These are phyloP conservation scores for Thermophis baileyi DNA, from an alignment of 2,113 vertebrate species.

Conservation along the genomic window DNA sequence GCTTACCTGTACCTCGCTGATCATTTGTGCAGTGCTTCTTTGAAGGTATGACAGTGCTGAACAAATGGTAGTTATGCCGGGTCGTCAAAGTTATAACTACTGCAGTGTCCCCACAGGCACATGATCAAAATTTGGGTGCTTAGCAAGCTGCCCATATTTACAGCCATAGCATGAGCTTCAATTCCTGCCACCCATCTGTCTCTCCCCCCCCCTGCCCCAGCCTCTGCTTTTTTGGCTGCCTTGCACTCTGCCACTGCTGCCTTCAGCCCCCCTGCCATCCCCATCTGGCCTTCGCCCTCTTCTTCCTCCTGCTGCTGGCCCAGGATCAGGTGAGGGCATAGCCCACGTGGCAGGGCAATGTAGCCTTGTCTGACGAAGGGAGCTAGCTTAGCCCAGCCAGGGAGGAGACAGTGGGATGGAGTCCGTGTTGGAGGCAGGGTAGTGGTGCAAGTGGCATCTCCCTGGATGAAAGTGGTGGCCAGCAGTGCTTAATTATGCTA, in stretches of 20 bases:
- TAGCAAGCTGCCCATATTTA: background rate
- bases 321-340: background rate
- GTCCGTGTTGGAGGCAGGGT: background rate
- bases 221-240: background rate
- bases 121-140: background rate
- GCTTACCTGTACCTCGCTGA: background rate
- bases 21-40: background rate
- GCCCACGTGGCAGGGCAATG: background rate
- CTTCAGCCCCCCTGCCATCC: background rate
- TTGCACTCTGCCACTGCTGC: background rate
- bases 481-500: background rate
- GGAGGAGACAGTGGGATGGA: background rate
- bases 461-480: background rate
- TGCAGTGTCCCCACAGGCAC: background rate
- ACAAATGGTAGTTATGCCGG: background rate
- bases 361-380: background rate
- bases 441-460: background rate
- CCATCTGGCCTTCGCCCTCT: background rate
- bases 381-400: background rate
- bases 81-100: background rate
- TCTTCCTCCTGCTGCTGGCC: background rate
- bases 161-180: background rate
- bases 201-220: accelerated
- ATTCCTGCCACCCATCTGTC: background rate
- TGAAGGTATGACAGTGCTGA: background rate